phyloP scores from a whole-genome alignment of 2,888 invertebrate species.

The Smittia sp. region DNA sequence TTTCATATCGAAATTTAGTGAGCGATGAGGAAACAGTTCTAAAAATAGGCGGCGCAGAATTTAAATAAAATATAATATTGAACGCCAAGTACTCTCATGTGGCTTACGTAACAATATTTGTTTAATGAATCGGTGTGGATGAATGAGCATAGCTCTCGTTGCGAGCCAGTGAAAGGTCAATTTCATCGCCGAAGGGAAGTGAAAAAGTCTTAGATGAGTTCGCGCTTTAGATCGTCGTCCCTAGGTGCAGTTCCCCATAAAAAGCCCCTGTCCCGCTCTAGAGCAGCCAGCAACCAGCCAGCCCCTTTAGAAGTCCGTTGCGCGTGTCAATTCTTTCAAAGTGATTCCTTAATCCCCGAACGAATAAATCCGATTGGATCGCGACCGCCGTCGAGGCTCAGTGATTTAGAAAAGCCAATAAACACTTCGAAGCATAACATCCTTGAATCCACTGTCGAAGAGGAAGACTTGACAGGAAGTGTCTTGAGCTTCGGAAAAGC shows the following conservation, averaged over 20 bases:
- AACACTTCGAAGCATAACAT: slow-evolving; percentile 21
- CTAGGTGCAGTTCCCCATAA: slow-evolving; percentile 64
- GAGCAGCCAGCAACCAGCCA: slow-evolving; percentile 69
- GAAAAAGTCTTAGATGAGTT: slow-evolving; percentile 45
- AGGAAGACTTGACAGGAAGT: slow-evolving; percentile 38
- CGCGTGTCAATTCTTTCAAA: slow-evolving; percentile 81
- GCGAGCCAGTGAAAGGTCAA: too few relatives aligned
- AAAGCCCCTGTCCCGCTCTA: slow-evolving; percentile 65
- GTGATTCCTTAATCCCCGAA: slow-evolving; percentile 75
- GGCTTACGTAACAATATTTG: neutral
- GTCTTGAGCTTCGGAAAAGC: slow-evolving; percentile 31
- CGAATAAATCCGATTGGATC: slow-evolving; percentile 66
- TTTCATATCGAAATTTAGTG: neutral
- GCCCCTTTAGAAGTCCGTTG: slow-evolving; percentile 78
- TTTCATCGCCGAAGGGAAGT: neutral
- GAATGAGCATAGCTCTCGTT: neutral
- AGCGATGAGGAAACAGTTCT: neutral
- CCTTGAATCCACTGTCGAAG: neutral
- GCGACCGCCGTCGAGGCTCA: slow-evolving; percentile 63
- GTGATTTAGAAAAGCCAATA: slow-evolving; percentile 46
- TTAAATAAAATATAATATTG: slow-evolving; percentile 22
- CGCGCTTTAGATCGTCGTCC: slow-evolving; percentile 64
- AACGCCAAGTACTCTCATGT: slow-evolving; percentile 7
- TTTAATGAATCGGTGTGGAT: neutral
- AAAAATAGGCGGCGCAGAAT: neutral